Percentiles rank a stretch among this genome's conserved stretches.
These are phyloP conservation scores for Helicorthomorpha holstii DNA, from an alignment of 1,140 invertebrate species.

Conservation along the genomic window DNA sequence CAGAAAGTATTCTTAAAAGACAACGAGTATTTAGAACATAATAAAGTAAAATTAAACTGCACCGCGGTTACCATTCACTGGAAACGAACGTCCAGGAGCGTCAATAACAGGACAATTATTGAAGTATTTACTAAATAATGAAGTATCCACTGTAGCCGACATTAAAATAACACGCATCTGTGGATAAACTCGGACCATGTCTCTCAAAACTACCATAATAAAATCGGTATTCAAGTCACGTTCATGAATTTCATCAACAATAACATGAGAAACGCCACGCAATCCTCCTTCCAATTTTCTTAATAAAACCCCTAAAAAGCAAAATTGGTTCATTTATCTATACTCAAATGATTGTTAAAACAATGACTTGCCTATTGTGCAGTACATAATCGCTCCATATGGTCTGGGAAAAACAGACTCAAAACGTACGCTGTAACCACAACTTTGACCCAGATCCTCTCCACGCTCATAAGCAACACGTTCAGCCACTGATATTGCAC, in stretches of 20 bases:
- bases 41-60: not conserved
- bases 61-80: conserved; percentile 47
- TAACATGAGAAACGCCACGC: conserved; percentile 72
- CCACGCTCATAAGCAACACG: conserved; percentile 70
- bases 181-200: conserved; percentile 78
- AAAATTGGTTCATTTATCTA: not conserved
- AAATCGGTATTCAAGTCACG: conserved; percentile 94
- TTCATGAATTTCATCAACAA: conserved; percentile 96
- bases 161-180: conserved; percentile 85
- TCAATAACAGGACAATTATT: conserved; percentile 63
- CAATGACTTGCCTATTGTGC: conserved; percentile 53
- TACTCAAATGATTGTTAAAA: not conserved
- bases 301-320: conserved; percentile 64
- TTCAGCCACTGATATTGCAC: conserved; percentile 84
- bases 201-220: conserved; percentile 75
- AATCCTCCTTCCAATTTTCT: conserved; percentile 75
- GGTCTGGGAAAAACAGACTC: conserved; percentile 74
- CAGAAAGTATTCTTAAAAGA: conserved; percentile 54
- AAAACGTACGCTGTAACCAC: conserved; percentile 83
- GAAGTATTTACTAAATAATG: conserved; percentile 81
- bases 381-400: conserved; percentile 84
- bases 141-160: conserved; percentile 91
- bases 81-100: conserved; percentile 58
- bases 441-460: conserved; percentile 60
- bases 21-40: conserved; percentile 7